Percentiles rank a stretch among this genome's conserved stretches.
Evolutionary conservation across 1,140 invertebrate genomes (phyloP).

Genomic region (Hycleus cichorii): DNA sequence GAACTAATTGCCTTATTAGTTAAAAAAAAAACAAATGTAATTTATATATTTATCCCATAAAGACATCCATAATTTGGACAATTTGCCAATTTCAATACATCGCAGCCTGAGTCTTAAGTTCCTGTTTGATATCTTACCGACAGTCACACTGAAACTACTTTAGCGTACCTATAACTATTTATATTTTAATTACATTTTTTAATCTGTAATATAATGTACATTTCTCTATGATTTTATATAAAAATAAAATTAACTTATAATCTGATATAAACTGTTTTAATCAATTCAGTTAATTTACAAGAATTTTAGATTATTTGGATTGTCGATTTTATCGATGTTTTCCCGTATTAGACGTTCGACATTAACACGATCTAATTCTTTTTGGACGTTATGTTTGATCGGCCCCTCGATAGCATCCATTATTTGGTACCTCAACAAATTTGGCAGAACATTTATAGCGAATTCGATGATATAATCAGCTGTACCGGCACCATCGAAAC

Average conservation of each 20-base stretch:
- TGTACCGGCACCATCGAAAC: slow-evolving; percentile 69
- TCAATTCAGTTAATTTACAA: not conserved
- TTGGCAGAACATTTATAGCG: slow-evolving; percentile 68
- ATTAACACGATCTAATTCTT: slow-evolving; percentile 62
- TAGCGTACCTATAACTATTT: slow-evolving; percentile 34
- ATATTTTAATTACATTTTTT: slow-evolving; percentile 39
- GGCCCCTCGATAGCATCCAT: slow-evolving; percentile 73
- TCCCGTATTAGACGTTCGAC: slow-evolving; percentile 63
- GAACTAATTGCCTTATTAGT: slow-evolving; percentile 28
- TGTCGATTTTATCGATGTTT: slow-evolving; percentile 56
- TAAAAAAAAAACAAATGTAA: slow-evolving; percentile 13
- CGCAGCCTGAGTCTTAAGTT: slow-evolving; percentile 29
- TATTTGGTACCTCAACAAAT: slow-evolving; percentile 75
- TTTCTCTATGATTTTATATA: slow-evolving; percentile 38
- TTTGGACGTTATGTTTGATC: slow-evolving; percentile 57
- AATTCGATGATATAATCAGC: slow-evolving; percentile 73
- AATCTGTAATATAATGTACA: slow-evolving; percentile 38
- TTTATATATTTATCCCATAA: slow-evolving; percentile 15
- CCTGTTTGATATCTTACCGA: slow-evolving; percentile 27
- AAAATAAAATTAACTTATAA: slow-evolving; percentile 33
- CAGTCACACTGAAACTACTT: slow-evolving; percentile 26
- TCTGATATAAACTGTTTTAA: slow-evolving; percentile 4
- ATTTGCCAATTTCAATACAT: slow-evolving; percentile 13
- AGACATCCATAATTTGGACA: slow-evolving; percentile 9
- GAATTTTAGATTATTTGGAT: slow-evolving; percentile 43